Evolutionary conservation across 2,888 invertebrate genomes (phyloP), one percentile per base, ranked within the genome.

Genomic region (Asteroscopus sphinx): DNA sequence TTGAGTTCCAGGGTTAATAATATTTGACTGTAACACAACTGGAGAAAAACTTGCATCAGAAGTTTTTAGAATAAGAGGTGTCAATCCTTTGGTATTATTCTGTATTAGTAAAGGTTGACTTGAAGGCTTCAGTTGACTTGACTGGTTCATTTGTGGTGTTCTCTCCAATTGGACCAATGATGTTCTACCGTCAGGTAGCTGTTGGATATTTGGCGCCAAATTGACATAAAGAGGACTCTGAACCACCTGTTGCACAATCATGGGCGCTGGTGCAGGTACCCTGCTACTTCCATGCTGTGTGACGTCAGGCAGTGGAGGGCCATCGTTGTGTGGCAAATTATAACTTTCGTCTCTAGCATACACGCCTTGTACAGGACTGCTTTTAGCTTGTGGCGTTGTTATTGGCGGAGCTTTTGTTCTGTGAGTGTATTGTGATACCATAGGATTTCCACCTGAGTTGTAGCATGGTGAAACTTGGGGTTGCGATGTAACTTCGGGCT

Each of bases 1-100:
- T 72, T 90, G 93, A 17, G 90, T 85, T 47, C 91, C 94, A 9
- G 95, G 83, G 78, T 93, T 95, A 9, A 95, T 90, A 55, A 96
- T 87, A 87, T 96, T 96, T 2, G 96, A 95, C 82, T 96, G 96
- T 46, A 97, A 88, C 46, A 97, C 94, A 35, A 97, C 95, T 76
- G 96, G 95, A 42, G 94, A 91, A 65, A 94, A 92, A 69, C 85
- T 93, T n/a, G 90, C 71, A 85, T 94, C 94, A 21, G 88, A 73
- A 12, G 82, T 92, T 81, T 94, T 93, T 33, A 94, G 67, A 51
- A 94, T 87, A 28, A 94, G 79, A 7, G 94, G 94, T 12, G 76
- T 74, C 9, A 91, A 82, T 41, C 85, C 85, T 75, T 93, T 93
- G 16, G 85, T 59, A 80, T 84, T 90, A 63, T 88, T 92, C 51